Conservation (phyloP, 2,797 vertebrate species). For the Discoglossus pictus region DNA sequence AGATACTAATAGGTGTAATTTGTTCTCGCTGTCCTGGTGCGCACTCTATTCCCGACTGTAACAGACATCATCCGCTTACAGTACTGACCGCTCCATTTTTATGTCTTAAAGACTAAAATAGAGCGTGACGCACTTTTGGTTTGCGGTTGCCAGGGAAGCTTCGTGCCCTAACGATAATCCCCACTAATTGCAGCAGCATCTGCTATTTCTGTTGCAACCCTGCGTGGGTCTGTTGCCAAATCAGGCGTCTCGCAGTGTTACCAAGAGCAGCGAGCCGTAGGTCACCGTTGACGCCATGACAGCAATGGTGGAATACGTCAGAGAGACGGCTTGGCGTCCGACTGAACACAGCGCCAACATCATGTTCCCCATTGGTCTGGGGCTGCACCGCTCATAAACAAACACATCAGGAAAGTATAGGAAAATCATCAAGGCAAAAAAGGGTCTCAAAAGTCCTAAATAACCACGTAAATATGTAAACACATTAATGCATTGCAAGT, state of each 20-base stretch:
- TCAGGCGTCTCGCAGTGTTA: conserved; percentile 29
- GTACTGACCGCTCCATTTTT: conserved; percentile 21
- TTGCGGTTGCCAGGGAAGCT: conserved; percentile 5
- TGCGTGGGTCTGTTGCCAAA: not conserved
- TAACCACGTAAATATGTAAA: no score
- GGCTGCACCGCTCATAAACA: no score
- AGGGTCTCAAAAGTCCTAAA: no score
- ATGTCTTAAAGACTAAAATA: conserved; percentile 31
- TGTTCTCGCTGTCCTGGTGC: not conserved
- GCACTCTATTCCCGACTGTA: not conserved
- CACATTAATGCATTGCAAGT: no score
- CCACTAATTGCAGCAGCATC: conserved; percentile 18
- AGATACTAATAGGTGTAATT: not conserved
- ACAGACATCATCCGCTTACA: not conserved
- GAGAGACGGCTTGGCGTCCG: conserved; percentile 29
- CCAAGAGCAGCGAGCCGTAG: conserved; percentile 19
- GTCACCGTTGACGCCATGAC: not conserved
- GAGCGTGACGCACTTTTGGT: conserved; percentile 13
- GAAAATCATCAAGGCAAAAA: no score
- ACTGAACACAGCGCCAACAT: no score
- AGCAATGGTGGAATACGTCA: not conserved
- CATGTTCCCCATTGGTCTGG: no score
- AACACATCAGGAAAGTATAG: no score
- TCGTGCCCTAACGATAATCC: conserved; percentile 7
- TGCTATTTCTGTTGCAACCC: not conserved